phyloP scores from a whole-genome alignment of 2,888 invertebrate genomes.

The Anarsia innoxiella region DNA sequence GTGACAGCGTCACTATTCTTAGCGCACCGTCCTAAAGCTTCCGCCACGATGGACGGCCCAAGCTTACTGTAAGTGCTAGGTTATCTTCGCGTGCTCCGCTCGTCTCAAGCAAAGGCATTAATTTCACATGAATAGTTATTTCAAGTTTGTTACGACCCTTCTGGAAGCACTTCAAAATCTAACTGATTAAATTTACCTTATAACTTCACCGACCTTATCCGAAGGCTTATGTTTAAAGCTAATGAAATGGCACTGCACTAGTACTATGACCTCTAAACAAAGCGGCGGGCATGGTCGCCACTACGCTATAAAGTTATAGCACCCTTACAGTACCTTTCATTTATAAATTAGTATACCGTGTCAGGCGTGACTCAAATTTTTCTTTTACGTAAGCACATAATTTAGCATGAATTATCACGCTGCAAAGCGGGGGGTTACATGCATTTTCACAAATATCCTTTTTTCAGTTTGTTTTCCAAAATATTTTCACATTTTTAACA shows the following conservation, averaged over 20 bases:
- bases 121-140: constrained; percentile 63
- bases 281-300: constrained; percentile 65
- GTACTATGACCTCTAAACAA: constrained; percentile 41
- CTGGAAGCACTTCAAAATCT: constrained; percentile 58
- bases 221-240: constrained; percentile 57
- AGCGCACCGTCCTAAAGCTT: constrained; percentile 68
- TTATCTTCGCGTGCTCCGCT: constrained; percentile 74
- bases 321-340: constrained; percentile 44
- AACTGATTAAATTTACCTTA: constrained; percentile 38
- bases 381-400: constrained; percentile 47
- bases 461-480: too few relatives aligned
- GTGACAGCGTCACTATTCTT: constrained; percentile 56
- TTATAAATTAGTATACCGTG: constrained; percentile 59
- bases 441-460: too few relatives aligned
- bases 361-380: constrained; percentile 58
- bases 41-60: constrained; percentile 61
- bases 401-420: constrained; percentile 65
- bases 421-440: constrained; percentile 67
- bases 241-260: constrained; percentile 42
- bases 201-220: constrained; percentile 41
- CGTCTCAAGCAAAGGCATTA: constrained; percentile 66
- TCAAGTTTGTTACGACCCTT: constrained; percentile 55
- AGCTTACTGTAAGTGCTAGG: constrained; percentile 75
- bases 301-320: constrained; percentile 43
- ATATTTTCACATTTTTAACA: too few relatives aligned